Base-by-base conservation (phyloP, 1,140 invertebrate species). In the Drosophila pallidifrons region DNA sequence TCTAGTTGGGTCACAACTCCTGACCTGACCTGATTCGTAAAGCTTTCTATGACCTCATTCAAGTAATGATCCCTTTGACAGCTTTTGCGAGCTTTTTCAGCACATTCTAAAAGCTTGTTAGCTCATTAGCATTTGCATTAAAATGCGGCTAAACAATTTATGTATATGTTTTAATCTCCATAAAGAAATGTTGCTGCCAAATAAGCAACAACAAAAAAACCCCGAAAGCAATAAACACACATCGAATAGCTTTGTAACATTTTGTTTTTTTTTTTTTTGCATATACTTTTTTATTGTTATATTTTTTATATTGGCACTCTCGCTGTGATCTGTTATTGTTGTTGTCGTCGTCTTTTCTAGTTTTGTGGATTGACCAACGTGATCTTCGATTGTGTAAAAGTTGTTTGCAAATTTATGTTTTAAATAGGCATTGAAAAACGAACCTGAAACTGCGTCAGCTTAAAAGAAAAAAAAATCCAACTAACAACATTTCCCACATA, bases 331-430 rank as follows among this genome's bases (percentile, higher is more conserved):
- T 49, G 32, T 59, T 49, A 32, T 45, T 52, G 47, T 43, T 65
- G 13, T 66, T 59, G 15, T 38, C 46, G 20, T 64, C 13, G 57
- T 6, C 8, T 63, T 55, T 70, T 46, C 32, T 43, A 43, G 41
- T 43, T 43, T 43, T 43, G 38, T 52, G 15, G 13, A 57, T 74
- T 74, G 65, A 45, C 57, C 71, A 74, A 74, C 49, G 16, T 11
- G 32, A 57, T 57, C 7, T 65, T 25, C 49, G 57, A 69, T 75
- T 75, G 72, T 75, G 72, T 70, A 75, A 75, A 70, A 63, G 51
- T 59, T 57, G 41, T 54, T 70, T 49, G 72, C 72, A 35, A 75
- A 70, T 70, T 55, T 8, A 38, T 38, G 35, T 38, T 64, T 75
- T 16, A 51, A 70, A 58, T 65, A 38, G 49, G 16, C 16, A 65